Evolutionary conservation across 2,888 invertebrate genomes (phyloP).

Genomic region (Blera fallax): DNA sequence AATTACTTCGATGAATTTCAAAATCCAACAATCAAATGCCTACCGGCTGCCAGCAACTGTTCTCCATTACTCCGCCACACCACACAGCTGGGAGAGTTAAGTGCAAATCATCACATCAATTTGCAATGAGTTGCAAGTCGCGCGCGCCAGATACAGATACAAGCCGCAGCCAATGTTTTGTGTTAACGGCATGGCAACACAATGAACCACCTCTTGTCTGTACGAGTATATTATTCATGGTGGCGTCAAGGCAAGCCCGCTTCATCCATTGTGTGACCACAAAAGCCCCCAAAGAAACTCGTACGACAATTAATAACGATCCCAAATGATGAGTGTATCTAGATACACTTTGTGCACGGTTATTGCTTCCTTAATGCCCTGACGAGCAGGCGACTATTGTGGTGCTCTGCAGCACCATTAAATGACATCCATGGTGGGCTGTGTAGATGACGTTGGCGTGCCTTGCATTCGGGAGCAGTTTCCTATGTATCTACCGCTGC

Average conservation of each 20-base stretch:
- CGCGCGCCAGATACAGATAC: background rate
- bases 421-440: background rate
- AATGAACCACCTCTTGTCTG: background rate
- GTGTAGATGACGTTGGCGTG: background rate
- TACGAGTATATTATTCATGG: background rate
- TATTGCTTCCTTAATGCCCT: slow-evolving; percentile 43
- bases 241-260: slow-evolving; percentile 23
- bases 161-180: background rate
- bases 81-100: background rate
- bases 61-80: background rate
- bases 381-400: too few relatives aligned
- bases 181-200: slow-evolving; percentile 9
- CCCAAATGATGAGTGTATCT: slow-evolving; percentile 7
- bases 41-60: slow-evolving; percentile 27
- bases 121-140: background rate
- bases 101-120: slow-evolving; percentile 29
- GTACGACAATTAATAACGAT: slow-evolving; percentile 38
- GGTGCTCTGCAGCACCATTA: background rate
- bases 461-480: background rate
- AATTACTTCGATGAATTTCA: slow-evolving; percentile 42
- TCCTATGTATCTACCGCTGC: background rate
- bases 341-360: background rate
- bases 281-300: slow-evolving; percentile 7
- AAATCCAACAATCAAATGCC: slow-evolving; percentile 24
- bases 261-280: slow-evolving; percentile 36